Evolutionary conservation across 2,113 vertebrate species (phyloP), one percentile per base, ranked within the genome.

Genomic region (Globicephala melas): DNA sequence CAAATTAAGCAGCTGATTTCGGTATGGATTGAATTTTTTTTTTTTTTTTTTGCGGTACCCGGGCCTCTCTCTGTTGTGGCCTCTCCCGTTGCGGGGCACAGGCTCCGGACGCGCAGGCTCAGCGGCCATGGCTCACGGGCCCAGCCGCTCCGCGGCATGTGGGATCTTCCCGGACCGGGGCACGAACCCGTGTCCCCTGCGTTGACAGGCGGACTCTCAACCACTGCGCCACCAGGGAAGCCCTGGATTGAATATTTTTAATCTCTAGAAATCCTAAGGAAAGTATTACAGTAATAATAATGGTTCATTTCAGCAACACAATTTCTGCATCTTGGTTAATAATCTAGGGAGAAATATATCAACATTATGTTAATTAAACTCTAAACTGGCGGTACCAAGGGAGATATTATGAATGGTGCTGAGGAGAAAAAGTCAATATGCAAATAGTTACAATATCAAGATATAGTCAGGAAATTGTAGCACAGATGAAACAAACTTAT

Each of bases 341-440:
- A 95, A 95, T 88, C 87, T 93, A 91, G 70, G 10, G 84, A n/a
- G 44, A 94, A 82, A 82, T 93, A 95, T 82, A 89, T 90, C 65
- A 95, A 77, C 28, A 55, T 85, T 74, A 93, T 89, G 79, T 83
- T 96, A 96, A 96, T 90, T 97, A 97, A 97, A 92, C 63, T 96
- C 55, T 82, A 81, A 90, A 76, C 67, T 85, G 50, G n/a, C 31
- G 2, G 6, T 91, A 79, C 20, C 73, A 88, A 93, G 44, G 36
- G 76, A 96, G n/a, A 65, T 92, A 38, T 62, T 97, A 77, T 67
- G 41, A 92, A 96, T 93, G 62, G 28, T 53, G 11, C 68, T 80
- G 8, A 83, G 47, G 63, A 93, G 58, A 80, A 83, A 94, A 97
- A 93, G 68, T 89, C 89, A 96, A 71, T 87, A 84, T 97, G 80